Evolutionary conservation across 2,797 vertebrate species (phyloP).

Genomic region (Chelon auratus): DNA sequence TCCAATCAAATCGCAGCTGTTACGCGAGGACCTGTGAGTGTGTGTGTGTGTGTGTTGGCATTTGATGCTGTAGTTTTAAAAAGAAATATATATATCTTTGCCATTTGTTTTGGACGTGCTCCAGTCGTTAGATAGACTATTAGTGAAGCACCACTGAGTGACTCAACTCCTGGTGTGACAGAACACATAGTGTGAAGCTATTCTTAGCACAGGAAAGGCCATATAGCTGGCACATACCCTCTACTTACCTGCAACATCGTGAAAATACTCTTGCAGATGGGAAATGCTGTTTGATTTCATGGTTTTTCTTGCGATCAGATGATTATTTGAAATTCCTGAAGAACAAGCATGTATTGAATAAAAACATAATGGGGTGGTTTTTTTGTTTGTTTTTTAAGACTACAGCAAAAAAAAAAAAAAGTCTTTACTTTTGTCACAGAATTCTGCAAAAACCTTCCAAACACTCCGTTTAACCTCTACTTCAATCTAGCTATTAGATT

Average conservation of each 20-base stretch:
- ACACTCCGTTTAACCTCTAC: constrained; percentile 39
- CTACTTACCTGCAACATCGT: constrained; percentile 5
- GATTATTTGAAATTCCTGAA: constrained; percentile 12
- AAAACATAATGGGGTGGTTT: too few species aligned
- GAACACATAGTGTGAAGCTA: constrained; percentile 41
- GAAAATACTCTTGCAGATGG: not conserved
- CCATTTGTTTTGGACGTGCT: constrained; percentile 57
- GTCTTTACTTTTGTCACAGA: constrained; percentile 31
- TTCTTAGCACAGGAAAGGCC: constrained; percentile 59
- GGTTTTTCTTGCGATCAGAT: constrained; percentile 27
- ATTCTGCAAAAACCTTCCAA: constrained; percentile 10
- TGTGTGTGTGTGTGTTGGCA: constrained; percentile 44
- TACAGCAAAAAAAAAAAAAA: not conserved
- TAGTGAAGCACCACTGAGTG: constrained; percentile 36
- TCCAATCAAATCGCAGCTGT: constrained; percentile 63
- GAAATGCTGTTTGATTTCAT: constrained; percentile 20
- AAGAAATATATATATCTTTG: constrained; percentile 31
- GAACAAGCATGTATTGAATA: not conserved
- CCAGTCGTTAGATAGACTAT: constrained; percentile 44
- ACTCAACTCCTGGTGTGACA: constrained; percentile 34
- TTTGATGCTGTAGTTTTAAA: constrained; percentile 46
- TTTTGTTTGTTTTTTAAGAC: constrained; percentile 1
- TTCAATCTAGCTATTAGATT: constrained; percentile 44
- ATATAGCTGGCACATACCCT: constrained; percentile 46
- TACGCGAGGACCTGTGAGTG: constrained; percentile 37